Conservation (phyloP, 1,140 invertebrate species). For the Drosophila equinoxialis region DNA sequence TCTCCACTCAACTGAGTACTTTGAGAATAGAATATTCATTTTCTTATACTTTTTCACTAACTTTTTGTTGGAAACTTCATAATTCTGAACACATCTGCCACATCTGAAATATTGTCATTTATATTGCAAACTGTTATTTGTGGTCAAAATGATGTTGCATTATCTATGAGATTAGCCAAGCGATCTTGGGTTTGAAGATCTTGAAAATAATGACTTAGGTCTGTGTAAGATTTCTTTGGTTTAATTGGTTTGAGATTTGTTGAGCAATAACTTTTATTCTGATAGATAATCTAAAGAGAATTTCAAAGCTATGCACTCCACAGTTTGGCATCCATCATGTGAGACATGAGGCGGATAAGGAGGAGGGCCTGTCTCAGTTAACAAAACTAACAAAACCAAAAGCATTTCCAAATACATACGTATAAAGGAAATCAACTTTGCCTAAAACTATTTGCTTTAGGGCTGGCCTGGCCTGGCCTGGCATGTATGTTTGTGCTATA, state of each 20-base stretch:
- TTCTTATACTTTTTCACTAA: too few species aligned
- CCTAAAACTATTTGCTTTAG: conserved; percentile 13
- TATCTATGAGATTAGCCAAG: too few species aligned
- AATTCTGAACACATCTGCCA: too few species aligned
- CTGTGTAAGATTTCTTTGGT: background rate
- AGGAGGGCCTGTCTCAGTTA: background rate
- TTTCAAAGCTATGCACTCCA: background rate
- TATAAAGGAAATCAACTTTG: conserved; percentile 1
- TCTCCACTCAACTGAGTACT: too few species aligned
- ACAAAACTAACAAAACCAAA: background rate
- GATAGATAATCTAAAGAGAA: conserved; percentile 9
- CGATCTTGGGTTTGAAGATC: background rate
- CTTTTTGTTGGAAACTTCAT: too few species aligned
- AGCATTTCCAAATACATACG: background rate
- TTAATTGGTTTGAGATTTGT: background rate
- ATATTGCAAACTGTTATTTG: too few species aligned
- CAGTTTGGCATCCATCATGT: background rate
- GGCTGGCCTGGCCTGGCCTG: background rate
- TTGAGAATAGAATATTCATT: too few species aligned
- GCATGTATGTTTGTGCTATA: background rate
- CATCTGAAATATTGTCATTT: too few species aligned
- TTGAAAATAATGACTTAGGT: too few species aligned
- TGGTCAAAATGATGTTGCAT: too few species aligned
- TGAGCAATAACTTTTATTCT: background rate
- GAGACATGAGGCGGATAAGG: too few species aligned